These are phyloP conservation scores for Xiphophorus maculatus DNA, from an alignment of 2,113 vertebrate species.

Conservation along the genomic window DNA sequence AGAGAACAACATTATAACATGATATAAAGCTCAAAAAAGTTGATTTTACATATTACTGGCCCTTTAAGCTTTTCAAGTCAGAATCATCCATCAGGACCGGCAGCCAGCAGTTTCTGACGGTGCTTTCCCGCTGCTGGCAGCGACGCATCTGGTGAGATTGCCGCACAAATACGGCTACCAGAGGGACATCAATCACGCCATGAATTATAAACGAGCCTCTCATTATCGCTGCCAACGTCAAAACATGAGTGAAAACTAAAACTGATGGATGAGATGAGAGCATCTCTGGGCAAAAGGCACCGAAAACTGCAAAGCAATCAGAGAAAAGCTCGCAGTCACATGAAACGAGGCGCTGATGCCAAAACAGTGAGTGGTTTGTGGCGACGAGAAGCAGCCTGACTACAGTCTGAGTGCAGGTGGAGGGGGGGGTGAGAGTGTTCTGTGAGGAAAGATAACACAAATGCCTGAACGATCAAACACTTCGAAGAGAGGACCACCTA, in stretches of 20 bases:
- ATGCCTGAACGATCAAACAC: conserved; percentile 33
- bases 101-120: conserved; percentile 42
- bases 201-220: conserved; percentile 65
- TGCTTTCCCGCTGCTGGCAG: conserved; percentile 25
- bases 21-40: too few relatives aligned
- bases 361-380: conserved; percentile 40
- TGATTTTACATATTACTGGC: background rate
- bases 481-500: conserved; percentile 1
- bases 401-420: conserved; percentile 43
- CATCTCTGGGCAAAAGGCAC: conserved; percentile 48
- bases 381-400: conserved; percentile 22
- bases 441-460: conserved; percentile 20
- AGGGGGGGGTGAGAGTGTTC: conserved; percentile 22
- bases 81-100: conserved; percentile 1
- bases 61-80: conserved; percentile 32
- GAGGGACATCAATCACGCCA: conserved; percentile 59
- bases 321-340: conserved; percentile 30
- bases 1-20: too few relatives aligned
- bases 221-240: conserved; percentile 51
- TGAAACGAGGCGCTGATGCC: conserved; percentile 23
- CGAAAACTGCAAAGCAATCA: conserved; percentile 35
- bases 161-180: conserved; percentile 53
- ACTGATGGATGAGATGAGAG: conserved; percentile 44
- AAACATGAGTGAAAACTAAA: conserved; percentile 37
- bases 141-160: conserved; percentile 45